Percentiles rank a stretch among this genome's conserved stretches.
Conservation (phyloP, 2,797 vertebrate genomes). For the Halcyon smyrnensis region DNA sequence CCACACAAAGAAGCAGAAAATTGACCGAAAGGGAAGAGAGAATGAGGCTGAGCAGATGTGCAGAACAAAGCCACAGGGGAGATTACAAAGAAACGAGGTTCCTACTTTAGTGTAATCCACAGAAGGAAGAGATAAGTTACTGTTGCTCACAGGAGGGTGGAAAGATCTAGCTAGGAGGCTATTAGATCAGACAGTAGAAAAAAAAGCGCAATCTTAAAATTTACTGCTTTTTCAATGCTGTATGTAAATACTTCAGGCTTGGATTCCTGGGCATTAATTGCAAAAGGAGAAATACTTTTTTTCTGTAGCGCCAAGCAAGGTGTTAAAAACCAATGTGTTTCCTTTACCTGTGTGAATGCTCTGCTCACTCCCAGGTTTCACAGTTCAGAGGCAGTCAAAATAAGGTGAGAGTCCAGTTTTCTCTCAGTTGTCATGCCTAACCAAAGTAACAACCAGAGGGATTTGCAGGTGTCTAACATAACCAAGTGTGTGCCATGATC, state of each 20-base stretch:
- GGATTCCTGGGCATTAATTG: not conserved
- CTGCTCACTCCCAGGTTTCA: not conserved
- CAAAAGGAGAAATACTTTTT: not conserved
- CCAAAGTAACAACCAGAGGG: not conserved
- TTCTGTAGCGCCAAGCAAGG: not conserved
- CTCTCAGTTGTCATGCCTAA: not conserved
- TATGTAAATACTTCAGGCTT: not conserved
- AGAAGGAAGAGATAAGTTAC: not conserved
- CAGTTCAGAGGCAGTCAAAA: not conserved
- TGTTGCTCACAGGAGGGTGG: not conserved
- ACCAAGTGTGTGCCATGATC: not conserved
- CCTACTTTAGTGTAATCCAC: not conserved
- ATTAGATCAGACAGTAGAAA: not conserved
- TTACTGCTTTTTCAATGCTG: not conserved
- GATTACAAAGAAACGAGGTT: not conserved
- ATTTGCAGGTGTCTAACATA: not conserved
- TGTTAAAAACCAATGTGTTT: not conserved
- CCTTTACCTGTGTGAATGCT: not conserved
- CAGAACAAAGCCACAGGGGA: not conserved
- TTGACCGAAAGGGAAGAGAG: not conserved
- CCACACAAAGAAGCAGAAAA: not conserved
- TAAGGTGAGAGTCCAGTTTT: not conserved
- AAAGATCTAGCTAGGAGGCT: not conserved
- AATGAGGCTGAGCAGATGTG: not conserved
- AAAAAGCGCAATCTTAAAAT: not conserved